A percentile compares a stretch with the other conserved stretches of the same genome.
These are phyloP conservation scores for Ophiothrix spiculata DNA, from an alignment of 35 echinoderm and acorn worm genomes.

Conservation along the genomic window DNA sequence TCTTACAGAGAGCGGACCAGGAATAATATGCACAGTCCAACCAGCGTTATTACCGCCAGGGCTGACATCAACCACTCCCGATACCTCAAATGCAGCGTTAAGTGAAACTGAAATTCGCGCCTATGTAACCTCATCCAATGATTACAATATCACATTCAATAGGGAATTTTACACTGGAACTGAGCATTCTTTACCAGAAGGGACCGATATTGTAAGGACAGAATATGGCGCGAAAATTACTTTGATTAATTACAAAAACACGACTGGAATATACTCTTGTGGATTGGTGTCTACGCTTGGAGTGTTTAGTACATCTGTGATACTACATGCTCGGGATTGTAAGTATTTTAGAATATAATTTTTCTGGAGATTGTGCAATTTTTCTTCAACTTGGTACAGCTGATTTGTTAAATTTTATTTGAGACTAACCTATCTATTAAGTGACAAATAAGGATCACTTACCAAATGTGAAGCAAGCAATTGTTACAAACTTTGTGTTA, in stretches of 20 bases:
- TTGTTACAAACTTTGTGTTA: too few relatives aligned
- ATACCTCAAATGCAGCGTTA: too few relatives aligned
- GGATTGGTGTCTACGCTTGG: neutral
- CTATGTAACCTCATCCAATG: neutral
- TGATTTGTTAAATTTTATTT: too few relatives aligned
- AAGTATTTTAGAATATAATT: too few relatives aligned
- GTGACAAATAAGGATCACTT: too few relatives aligned
- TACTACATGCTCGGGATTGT: neutral
- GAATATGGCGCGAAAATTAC: neutral
- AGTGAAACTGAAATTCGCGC: neutral
- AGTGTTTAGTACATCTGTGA: neutral
- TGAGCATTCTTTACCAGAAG: neutral
- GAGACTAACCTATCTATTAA: too few relatives aligned
- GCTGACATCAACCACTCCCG: neutral
- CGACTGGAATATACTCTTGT: neutral
- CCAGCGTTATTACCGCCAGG: neutral
- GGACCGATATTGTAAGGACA: neutral
- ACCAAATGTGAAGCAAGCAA: too few relatives aligned
- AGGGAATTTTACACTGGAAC: neutral
- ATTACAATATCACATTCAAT: neutral
- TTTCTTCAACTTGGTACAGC: too few relatives aligned
- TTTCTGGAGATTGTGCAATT: too few relatives aligned
- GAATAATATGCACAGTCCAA: neutral
- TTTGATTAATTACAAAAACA: neutral
- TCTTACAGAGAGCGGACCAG: neutral